phyloP scores from a whole-genome alignment of 2,888 invertebrate genomes.

The Diarsia brunnea region DNA sequence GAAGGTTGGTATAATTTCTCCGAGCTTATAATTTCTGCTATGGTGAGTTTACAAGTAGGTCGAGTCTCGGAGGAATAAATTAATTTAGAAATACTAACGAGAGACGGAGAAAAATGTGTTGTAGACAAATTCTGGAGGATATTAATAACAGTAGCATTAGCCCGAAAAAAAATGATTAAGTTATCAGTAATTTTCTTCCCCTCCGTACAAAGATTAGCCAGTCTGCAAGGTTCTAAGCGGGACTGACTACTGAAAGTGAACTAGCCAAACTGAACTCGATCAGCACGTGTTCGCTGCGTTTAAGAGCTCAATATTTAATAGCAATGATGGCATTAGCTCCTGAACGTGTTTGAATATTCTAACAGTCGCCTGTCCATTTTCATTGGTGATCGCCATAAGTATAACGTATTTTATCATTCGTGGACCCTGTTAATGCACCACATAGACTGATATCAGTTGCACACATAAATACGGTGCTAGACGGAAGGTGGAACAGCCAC shows the following conservation, averaged over 20 bases:
- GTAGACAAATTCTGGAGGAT: background rate
- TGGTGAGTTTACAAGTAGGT: constrained; percentile 25
- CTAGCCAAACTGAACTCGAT: background rate
- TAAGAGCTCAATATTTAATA: background rate
- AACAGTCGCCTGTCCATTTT: background rate
- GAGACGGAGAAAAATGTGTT: background rate
- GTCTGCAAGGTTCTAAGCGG: background rate
- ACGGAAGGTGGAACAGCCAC: constrained; percentile 23
- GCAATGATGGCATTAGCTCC: background rate
- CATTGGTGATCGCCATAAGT: background rate
- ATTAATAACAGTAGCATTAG: background rate
- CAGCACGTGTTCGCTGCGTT: background rate
- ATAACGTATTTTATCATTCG: background rate
- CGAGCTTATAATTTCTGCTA: constrained; percentile 39
- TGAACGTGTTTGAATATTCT: background rate
- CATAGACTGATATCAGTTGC: constrained; percentile 17
- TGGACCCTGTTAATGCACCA: background rate
- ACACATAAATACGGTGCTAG: constrained; percentile 19
- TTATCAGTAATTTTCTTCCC: background rate
- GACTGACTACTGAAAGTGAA: background rate
- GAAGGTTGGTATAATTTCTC: constrained; percentile 31
- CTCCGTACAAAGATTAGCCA: background rate
- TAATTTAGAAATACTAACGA: background rate
- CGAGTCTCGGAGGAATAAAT: background rate
- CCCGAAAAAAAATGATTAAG: background rate